Percentiles rank a stretch among this genome's conserved stretches.
Evolutionary conservation across 1,140 invertebrate species (phyloP).

Genomic region (Danaus plexippus): DNA sequence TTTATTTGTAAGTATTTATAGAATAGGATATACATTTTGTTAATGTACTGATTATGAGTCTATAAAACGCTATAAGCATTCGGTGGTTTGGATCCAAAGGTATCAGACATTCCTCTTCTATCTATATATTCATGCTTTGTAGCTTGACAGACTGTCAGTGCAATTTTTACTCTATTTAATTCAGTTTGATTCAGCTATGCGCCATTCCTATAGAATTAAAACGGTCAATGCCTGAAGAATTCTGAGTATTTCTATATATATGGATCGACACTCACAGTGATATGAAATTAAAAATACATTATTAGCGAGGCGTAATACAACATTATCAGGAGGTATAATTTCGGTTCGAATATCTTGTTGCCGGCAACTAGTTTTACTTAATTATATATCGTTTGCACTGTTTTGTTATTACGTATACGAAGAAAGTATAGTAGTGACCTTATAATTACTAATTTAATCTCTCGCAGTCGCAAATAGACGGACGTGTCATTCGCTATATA

Average conservation of each 20-base stretch:
- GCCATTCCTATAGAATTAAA: constrained; percentile 66
- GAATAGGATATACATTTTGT: constrained; percentile 63
- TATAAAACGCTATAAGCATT: constrained; percentile 40
- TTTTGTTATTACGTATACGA: constrained; percentile 40
- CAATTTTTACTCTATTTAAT: constrained; percentile 68
- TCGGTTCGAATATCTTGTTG: constrained; percentile 37
- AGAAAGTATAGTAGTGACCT: constrained; percentile 30
- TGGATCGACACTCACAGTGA: constrained; percentile 22
- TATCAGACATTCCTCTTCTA: constrained; percentile 36
- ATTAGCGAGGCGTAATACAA: constrained; percentile 28
- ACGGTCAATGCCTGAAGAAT: constrained; percentile 50
- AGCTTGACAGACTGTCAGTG: constrained; percentile 64
- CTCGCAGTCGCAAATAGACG: constrained; percentile 4
- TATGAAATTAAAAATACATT: constrained; percentile 36
- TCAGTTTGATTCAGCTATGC: constrained; percentile 66
- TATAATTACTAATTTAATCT: constrained; percentile 21
- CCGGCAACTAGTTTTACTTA: constrained; percentile 53
- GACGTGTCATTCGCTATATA: constrained; percentile 30
- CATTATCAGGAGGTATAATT: constrained; percentile 38
- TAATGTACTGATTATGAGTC: constrained; percentile 49
- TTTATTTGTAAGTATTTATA: constrained; percentile 73
- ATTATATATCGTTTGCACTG: constrained; percentile 37
- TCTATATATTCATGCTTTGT: constrained; percentile 44
- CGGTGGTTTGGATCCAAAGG: constrained; percentile 44
- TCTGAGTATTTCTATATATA: constrained; percentile 57